These are phyloP conservation scores for Neoitamus cyanurus DNA, from an alignment of 2,888 invertebrate genomes.

Conservation along the genomic window DNA sequence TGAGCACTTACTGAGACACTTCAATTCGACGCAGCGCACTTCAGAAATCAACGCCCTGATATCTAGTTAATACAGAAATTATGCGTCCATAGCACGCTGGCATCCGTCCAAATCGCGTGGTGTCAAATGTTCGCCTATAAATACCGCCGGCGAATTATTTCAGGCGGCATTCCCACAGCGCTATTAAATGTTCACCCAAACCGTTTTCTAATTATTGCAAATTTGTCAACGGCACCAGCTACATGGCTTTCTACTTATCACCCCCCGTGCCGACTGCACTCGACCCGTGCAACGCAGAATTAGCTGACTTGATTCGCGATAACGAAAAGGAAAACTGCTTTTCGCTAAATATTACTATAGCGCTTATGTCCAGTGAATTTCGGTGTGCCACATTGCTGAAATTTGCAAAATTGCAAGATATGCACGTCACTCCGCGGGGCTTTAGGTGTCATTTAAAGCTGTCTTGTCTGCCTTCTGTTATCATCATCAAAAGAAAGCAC, in stretches of 20 bases:
- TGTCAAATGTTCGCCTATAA: slow-evolving; percentile 39
- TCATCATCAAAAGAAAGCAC: neutral
- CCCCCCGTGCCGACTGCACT: neutral
- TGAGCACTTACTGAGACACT: neutral
- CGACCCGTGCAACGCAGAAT: neutral
- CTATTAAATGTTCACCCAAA: slow-evolving; percentile 15
- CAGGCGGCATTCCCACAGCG: slow-evolving; percentile 18
- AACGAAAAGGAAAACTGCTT: neutral
- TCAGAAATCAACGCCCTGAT: slow-evolving; percentile 32
- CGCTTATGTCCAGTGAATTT: neutral
- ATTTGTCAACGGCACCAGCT: slow-evolving; percentile 31
- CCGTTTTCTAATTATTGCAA: slow-evolving; percentile 33
- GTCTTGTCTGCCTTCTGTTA: neutral
- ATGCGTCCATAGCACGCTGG: slow-evolving; percentile 19
- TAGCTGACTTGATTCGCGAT: neutral
- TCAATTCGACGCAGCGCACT: neutral
- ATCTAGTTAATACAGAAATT: slow-evolving; percentile 34
- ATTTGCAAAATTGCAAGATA: neutral
- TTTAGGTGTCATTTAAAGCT: neutral
- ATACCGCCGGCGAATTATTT: slow-evolving; percentile 23
- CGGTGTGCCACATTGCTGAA: neutral
- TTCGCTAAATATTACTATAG: neutral
- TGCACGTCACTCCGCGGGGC: neutral
- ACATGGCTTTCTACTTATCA: slow-evolving; percentile 33
- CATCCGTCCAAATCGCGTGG: slow-evolving; percentile 17